Base-by-base conservation (phyloP, 2,113 vertebrate genomes). In the Melanerpes aurifrons region DNA sequence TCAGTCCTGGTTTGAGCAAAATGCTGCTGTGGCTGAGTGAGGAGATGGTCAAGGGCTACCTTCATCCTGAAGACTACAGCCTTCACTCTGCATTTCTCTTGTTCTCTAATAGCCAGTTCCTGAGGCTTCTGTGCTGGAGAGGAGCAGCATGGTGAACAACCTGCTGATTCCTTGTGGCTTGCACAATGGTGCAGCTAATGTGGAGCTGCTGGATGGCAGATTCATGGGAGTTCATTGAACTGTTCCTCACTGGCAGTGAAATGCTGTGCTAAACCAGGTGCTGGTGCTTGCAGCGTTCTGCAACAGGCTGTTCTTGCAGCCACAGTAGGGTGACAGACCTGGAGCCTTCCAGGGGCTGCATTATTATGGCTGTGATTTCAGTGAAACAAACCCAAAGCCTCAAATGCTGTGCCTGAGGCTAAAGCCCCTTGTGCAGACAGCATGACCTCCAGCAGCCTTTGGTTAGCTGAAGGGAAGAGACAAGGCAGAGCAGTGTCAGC, bases 371-470 rank as follows among this genome's bases (percentile, higher is more conserved):
- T 79, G 22, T 61, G 35, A 69, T 67, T 93, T 86, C 70, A 85
- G 77, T 74, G 32, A 90, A 72, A 72, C 11, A 62, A 61, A 90
- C 40, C 0, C 48, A n/a, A 95, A 85, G 28, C 21, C 32, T 72
- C 37, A 68, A 75, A 68, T 89, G 35, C 56, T 77, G 35, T 87
- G 82, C 43, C 32, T 0, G 0, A 75, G 47, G 68, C 80, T 89
- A 80, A 90, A 87, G 72, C 56, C 70, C 22, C 20, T 57, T 62
- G 19, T 47, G 37, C 43, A 86, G 80, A 88, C 66, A 61, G 19
- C 7, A 25, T 64, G 82, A 95, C 73, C 83, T 93, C 56, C 75
- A 37, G 12, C 87, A 94, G 87, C 66, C 59, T 87, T 83, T 82
- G 32, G 37, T 82, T 74, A 73, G 86, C 81, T 16, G 13, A 93